Base-by-base conservation (phyloP, 2,888 invertebrate genomes). In the Branchinecta sandiegonensis region DNA sequence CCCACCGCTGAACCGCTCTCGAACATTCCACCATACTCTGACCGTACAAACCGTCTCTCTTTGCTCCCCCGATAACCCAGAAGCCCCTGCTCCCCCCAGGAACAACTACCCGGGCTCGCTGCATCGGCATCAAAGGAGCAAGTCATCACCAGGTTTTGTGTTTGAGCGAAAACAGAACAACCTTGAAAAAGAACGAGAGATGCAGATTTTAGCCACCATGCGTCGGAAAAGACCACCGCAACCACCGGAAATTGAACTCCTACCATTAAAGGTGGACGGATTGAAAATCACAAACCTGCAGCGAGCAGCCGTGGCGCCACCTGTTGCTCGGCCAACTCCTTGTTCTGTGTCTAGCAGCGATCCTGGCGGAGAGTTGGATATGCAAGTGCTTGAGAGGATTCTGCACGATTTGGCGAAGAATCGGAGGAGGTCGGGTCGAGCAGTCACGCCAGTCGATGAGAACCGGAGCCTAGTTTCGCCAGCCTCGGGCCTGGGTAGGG, bases 1-100 rank as follows among this genome's bases (percentile, higher is more conserved):
- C 71, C 78, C 85, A 85, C 66, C 86, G 87, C 23, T 85, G 12
- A 56, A 56, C 17, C 56, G 56, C 17, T 56, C 56, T 1, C 56
- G 56, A n/a, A 56, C 56, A 56, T 56, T 56, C 17, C 56, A 56
- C 17, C 56, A 56, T 56, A 56, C 56, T 56, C 56, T 56, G 14
- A 56, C 56, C n/a, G 17, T 56, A 8, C 56, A 56, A 10, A 56
- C 56, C 17, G 17, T 56, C 14, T 56, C 56, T 1, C n/a, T 56
- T n/a, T 56, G 56, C 56, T 56, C 56, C 1, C 56, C 56, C n/a
- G 56, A 56, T 17, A 37, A 37, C 37, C 37, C 37, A 37, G 37
- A 37, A 37, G 17, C 17, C 14, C 56, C 56, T 8, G 9, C 8
- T 17, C 56, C n/a, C n/a, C 14, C 17, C 17, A 56, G 17, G 17